Percentiles rank a stretch among this genome's conserved stretches.
Evolutionary conservation across 2,113 vertebrate genomes (phyloP).

Genomic region (Cichladusa arquata): DNA sequence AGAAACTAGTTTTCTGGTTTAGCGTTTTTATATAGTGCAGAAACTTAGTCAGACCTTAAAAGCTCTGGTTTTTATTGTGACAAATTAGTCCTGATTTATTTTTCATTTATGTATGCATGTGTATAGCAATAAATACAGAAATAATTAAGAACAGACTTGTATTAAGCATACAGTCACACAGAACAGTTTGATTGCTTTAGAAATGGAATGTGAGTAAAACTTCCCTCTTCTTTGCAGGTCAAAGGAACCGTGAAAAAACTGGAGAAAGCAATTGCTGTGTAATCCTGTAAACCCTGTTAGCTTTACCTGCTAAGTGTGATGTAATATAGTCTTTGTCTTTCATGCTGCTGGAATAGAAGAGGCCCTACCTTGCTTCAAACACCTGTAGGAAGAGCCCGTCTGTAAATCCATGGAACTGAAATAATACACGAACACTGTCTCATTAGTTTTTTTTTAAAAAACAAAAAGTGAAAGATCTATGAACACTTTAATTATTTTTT

Average conservation of each 20-base stretch:
- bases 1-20: not conserved
- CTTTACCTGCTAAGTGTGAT: conserved; percentile 71
- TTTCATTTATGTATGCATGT: not conserved
- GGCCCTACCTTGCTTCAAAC: conserved; percentile 71
- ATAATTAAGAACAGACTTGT: not conserved
- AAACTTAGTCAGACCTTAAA: not conserved
- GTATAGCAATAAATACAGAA: not conserved
- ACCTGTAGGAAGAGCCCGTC: conserved; percentile 74
- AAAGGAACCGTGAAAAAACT: conserved; percentile 97
- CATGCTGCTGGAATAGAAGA: conserved; percentile 80
- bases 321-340: conserved; percentile 81
- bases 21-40: not conserved
- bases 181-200: not conserved
- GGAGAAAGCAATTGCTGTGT: conserved; percentile 98
- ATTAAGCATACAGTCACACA: not conserved
- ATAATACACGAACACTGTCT: conserved; percentile 67
- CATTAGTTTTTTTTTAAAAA: conserved; percentile 27
- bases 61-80: not conserved
- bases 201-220: not conserved
- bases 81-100: not conserved
- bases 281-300: conserved; percentile 87
- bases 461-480: conserved; percentile 57
- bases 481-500: conserved; percentile 59
- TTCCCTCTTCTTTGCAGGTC: conserved; percentile 79
- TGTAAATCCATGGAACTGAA: conserved; percentile 72